phyloP scores from a whole-genome alignment of 2,888 invertebrate species.

The Sisyra nigra region DNA sequence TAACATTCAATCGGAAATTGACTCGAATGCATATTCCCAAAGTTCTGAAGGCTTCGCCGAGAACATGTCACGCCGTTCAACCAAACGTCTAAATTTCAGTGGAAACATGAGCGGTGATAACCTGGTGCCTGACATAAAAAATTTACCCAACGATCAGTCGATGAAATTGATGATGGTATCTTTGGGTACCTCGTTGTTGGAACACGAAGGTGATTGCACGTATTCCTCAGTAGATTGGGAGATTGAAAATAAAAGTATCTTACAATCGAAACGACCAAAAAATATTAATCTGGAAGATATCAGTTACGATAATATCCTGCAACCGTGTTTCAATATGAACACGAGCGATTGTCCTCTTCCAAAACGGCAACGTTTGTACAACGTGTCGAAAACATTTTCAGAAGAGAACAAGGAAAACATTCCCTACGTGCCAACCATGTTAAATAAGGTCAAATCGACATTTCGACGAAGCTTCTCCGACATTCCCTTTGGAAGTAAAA shows the following conservation, averaged over 20 bases:
- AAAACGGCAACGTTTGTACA: not conserved
- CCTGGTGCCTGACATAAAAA: constrained; percentile 1
- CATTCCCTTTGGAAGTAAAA: constrained; percentile 1
- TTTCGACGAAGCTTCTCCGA: constrained; percentile 7
- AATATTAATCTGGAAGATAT: constrained; percentile 1
- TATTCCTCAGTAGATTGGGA: constrained; percentile 23
- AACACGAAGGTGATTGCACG: constrained; percentile 3
- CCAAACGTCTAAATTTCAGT: not conserved
- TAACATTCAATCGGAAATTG: not conserved
- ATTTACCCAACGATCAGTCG: constrained; percentile 3
- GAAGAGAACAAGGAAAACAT: constrained; percentile 7
- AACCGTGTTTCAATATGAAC: not conserved
- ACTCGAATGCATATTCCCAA: no score
- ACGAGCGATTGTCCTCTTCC: not conserved
- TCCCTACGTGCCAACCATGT: not conserved
- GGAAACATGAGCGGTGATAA: constrained; percentile 1
- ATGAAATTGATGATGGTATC: constrained; percentile 1
- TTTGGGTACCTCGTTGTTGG: constrained; percentile 3
- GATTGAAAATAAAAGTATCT: constrained; percentile 23
- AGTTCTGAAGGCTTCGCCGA: not conserved
- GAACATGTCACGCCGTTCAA: not conserved
- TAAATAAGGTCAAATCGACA: not conserved
- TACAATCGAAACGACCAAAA: constrained; percentile 11
- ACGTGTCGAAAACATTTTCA: not conserved
- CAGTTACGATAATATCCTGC: not conserved